Base-by-base conservation (phyloP, 2,797 vertebrate genomes). In the Brachyalestes nurse region DNA sequence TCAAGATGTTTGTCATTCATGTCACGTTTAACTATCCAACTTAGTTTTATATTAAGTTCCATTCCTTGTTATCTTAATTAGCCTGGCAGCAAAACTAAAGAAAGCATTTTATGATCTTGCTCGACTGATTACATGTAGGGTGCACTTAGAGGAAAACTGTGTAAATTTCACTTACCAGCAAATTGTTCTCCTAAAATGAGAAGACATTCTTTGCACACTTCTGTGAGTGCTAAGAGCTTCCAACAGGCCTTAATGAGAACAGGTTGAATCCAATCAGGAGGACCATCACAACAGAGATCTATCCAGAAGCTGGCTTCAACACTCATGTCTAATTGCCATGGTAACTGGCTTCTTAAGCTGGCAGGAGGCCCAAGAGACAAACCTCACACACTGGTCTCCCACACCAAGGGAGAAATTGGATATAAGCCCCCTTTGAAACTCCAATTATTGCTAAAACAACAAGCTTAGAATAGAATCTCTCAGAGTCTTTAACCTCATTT, bases 281-380 rank as follows among this genome's bases (percentile, higher is more conserved):
- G 10, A 73, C 53, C 19, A 6, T 73, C 51, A 21, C 28, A 38
- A 42, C 7, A 75, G 42, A 69, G 40, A 51, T 40, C 66, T 45
- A 9, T 62, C 7, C 45, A 70, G 42, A 70, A 9, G 28, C 28
- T 45, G 38, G 13, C 61, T 57, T 21, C 40, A 77, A 55, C 4
- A 13, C 75, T 70, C 17, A 61, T 38, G 47, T 21, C 66, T 34
- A 60, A 70, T 78, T 71, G 60, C 80, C 74, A 82, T 77, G 80
- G 80, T 45, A 72, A 77, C 80, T 1, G 42, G 16, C 55, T 61
- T 42, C 13, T 60, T 74, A 61, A n/a, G 28, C 67, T 71, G n/a
- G 47, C 47, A 28, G 23, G 34, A 62, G 28, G 58, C 42, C 21
- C 65, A n/a, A 23, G 38, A 61, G 60, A 34, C 49, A 8, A 19